Evolutionary conservation across 2,888 invertebrate genomes (phyloP).

Genomic region (Drosophila limbata): DNA sequence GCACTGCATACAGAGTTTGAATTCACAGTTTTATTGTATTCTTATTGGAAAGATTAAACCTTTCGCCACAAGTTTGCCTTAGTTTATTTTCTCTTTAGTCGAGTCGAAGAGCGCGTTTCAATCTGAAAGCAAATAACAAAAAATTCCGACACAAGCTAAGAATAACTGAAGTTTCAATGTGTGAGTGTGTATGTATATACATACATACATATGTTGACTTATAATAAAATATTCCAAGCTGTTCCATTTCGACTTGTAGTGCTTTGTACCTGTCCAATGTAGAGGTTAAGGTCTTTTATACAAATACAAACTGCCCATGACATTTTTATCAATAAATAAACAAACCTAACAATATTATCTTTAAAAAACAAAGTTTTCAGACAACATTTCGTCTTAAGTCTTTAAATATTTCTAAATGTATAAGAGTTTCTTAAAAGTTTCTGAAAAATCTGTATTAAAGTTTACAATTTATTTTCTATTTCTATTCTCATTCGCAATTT

Average conservation of each 20-base stretch:
- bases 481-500: too few species aligned
- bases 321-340: background rate
- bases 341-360: too few species aligned
- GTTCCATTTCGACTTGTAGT: background rate
- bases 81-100: background rate
- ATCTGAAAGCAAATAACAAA: background rate
- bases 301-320: background rate
- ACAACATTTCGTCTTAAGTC: too few species aligned
- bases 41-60: constrained; percentile 13
- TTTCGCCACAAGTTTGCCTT: background rate
- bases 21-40: constrained; percentile 4
- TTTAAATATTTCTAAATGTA: too few species aligned
- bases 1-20: constrained; percentile 19
- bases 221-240: background rate
- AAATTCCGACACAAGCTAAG: constrained; percentile 4
- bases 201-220: background rate
- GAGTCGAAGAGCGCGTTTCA: constrained; percentile 1
- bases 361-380: too few species aligned
- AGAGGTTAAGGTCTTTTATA: constrained; percentile 9
- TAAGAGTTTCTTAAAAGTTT: too few species aligned
- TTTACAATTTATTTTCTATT: too few species aligned
- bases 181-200: background rate
- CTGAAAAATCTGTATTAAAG: too few species aligned
- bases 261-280: constrained; percentile 13
- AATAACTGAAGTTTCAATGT: constrained; percentile 1